Percentiles rank a stretch among this genome's conserved stretches.
Conservation (phyloP, 2,888 invertebrate species). For the Stenichneumon culpator region DNA sequence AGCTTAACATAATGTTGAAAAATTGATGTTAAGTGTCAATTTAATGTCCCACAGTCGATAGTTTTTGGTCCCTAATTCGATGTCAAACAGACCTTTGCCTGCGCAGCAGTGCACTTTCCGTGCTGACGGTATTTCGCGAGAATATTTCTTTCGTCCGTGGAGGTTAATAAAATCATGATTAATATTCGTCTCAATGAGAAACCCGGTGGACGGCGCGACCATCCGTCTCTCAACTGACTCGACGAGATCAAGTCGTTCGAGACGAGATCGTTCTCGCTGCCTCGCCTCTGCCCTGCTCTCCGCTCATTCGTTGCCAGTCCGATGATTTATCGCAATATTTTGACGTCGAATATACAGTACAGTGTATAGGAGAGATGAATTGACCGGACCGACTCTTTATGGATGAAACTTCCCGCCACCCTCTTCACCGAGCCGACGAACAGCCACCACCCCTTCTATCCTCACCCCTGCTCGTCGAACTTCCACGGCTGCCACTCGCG, state of each 20-base stretch:
- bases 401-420: conserved; percentile 80
- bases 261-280: conserved; percentile 52
- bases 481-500: not conserved
- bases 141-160: not conserved
- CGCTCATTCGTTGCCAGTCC: conserved; percentile 75
- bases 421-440: conserved; percentile 65
- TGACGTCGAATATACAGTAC: conserved; percentile 83
- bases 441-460: conserved; percentile 26
- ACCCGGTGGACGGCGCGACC: conserved; percentile 71
- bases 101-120: not conserved
- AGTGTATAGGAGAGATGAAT: conserved; percentile 82
- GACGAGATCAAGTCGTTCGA: conserved; percentile 52
- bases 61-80: not conserved
- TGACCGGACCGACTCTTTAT: conserved; percentile 82
- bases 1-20: too few species aligned
- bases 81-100: too few species aligned
- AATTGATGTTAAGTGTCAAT: too few species aligned
- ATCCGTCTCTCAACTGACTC: conserved; percentile 74
- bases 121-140: not conserved
- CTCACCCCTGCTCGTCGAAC: conserved; percentile 24
- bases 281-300: conserved; percentile 51
- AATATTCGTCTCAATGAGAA: conserved; percentile 79
- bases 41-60: not conserved
- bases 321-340: conserved; percentile 85
- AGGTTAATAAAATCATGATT: conserved; percentile 80